Evolutionary conservation across 1,140 invertebrate species (phyloP).

Genomic region (Laodelphax striatellus): DNA sequence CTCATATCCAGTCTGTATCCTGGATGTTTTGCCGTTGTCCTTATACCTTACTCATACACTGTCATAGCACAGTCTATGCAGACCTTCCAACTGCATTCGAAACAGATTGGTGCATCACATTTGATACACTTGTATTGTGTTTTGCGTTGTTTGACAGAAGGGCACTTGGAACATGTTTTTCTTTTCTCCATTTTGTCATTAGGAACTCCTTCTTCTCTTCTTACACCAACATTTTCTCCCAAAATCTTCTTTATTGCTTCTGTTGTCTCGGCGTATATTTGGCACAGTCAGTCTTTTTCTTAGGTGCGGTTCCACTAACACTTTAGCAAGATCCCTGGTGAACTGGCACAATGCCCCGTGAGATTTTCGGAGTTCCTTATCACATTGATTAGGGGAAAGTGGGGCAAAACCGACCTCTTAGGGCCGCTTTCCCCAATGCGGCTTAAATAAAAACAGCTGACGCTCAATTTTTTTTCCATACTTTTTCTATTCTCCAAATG

Average conservation of each 20-base stretch:
- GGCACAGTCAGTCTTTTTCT: slow-evolving; percentile 20
- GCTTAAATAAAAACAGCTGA: no score
- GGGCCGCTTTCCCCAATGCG: no score
- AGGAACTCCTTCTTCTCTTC: not conserved
- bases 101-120: not conserved
- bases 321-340: slow-evolving; percentile 16
- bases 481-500: no score
- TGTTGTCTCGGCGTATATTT: not conserved
- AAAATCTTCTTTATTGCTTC: slow-evolving; percentile 3
- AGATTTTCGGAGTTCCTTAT: no score
- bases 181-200: slow-evolving; percentile 5
- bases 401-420: no score
- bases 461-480: no score
- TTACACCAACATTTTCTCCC: slow-evolving; percentile 3
- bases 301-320: slow-evolving; percentile 17
- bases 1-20: no score
- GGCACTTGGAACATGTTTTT: slow-evolving; percentile 9
- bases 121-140: not conserved
- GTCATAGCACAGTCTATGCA: slow-evolving; percentile 3
- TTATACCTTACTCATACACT: no score
- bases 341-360: slow-evolving; percentile 16
- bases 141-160: slow-evolving; percentile 1
- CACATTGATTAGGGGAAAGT: no score
- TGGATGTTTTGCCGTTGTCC: no score
- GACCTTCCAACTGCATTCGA: slow-evolving; percentile 4